Base-by-base conservation (phyloP, 2,113 vertebrate species). In the Peromyscus californicus region DNA sequence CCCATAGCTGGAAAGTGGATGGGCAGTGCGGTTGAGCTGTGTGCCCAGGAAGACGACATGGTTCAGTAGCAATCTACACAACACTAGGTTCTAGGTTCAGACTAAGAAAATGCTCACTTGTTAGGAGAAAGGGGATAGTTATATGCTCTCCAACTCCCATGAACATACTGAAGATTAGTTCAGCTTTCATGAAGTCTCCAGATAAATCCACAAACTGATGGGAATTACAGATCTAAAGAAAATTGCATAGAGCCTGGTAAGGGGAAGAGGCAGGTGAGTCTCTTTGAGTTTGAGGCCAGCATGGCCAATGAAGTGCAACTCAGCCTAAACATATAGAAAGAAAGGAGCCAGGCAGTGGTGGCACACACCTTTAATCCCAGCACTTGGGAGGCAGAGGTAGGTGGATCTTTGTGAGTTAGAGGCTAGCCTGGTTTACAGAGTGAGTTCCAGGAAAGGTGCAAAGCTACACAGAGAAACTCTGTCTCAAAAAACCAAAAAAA, bases 1-100 rank as follows among this genome's bases (percentile, higher is more conserved):
- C 7, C 4, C 10, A 1, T 24, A 1, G 2, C 24, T 9, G 13
- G 9, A 24, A 65, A 67, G 54, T 13, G n/a, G 2, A n/a, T 29
- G 3, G 39, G 29, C 48, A 45, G 10, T 42, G 6, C 33, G 2
- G n/a, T 8, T n/a, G 4, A 51, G 29, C 31, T 82, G 33, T 22
- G 9, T 57, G 57, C 13, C 13, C 19, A 45, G 17, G 31, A 57
- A 57, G 3, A 82, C 36, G 51, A 19, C 48, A 31, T 57, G 51
- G 51, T 54, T 57, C 33, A 6, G 19, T 48, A 48, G 31, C 42
- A 26, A 48, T 48, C 42, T 13, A 48, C 7, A 78, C 45, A 78
- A 31, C 42, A 12, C 15, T 78, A 31, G 1, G 11, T 26, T 26
- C 39, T 45, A 75, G 22, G 75, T 48, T 48, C 42, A 86, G 24